phyloP scores from a whole-genome alignment of 2,888 invertebrate genomes.

The Onchidella celtica region DNA sequence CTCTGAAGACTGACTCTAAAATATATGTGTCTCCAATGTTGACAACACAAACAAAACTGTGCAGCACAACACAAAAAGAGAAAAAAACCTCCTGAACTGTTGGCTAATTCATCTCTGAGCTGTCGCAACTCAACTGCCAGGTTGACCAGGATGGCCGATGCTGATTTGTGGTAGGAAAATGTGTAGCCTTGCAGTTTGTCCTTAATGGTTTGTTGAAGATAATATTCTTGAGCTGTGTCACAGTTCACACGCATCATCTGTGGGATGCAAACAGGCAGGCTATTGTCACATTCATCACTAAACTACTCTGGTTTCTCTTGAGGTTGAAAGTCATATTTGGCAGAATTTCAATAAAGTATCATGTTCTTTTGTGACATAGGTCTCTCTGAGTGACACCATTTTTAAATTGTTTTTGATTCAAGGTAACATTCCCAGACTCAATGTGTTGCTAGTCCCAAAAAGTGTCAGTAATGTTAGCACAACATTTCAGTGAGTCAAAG shows the following conservation, averaged over 20 bases:
- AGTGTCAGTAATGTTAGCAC: too few relatives aligned
- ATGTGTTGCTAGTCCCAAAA: too few relatives aligned
- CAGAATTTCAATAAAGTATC: too few relatives aligned
- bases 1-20: too few relatives aligned
- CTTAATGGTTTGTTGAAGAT: conserved; percentile 85
- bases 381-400: too few relatives aligned
- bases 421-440: too few relatives aligned
- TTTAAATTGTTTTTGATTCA: too few relatives aligned
- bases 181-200: conserved; percentile 91
- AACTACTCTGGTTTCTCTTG: neutral
- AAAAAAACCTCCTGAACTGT: conserved; percentile 37
- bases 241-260: conserved; percentile 80
- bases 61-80: neutral
- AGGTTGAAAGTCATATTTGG: neutral
- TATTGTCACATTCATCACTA: neutral
- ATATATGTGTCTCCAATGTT: too few relatives aligned
- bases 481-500: too few relatives aligned
- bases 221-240: conserved; percentile 81
- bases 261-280: neutral
- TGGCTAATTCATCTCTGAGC: conserved; percentile 89
- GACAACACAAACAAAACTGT: too few relatives aligned
- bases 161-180: conserved; percentile 89
- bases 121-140: conserved; percentile 92
- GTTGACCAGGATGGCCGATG: conserved; percentile 91
- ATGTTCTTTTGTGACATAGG: too few relatives aligned